Evolutionary conservation across 2,113 vertebrate genomes (phyloP), one percentile per base, ranked within the genome.

Genomic region (Vidua macroura): DNA sequence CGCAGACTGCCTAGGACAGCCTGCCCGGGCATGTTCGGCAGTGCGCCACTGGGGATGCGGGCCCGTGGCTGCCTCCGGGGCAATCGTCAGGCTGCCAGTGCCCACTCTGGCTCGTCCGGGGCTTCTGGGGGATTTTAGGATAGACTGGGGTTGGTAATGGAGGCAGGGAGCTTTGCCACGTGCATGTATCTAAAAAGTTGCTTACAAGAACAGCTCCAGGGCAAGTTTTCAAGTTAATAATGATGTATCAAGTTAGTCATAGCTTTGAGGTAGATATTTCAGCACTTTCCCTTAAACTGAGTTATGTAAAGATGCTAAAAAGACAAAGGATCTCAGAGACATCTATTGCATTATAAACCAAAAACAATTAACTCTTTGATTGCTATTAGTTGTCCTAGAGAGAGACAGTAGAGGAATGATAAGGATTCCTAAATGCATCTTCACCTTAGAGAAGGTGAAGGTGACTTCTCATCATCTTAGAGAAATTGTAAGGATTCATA

Each of bases 21-120:
- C 83, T 59, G 92, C 68, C 70, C 72, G 60, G 64, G 44, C 33
- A 0, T 1, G 48, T 39, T 59, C 28, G 76, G 68, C 86, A 30
- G 4, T 2, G 2, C 5, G 2, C 22, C 59, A 0, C 4, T 11
- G 44, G 86, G 64, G 30, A 8, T 3, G 21, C 37, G 4, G 41
- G 51, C 59, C 51, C 1, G 5, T 0, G 41, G 37, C 56, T 75
- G 19, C 14, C 9, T 15, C 35, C 44, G 23, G 58, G 44, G 53
- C 39, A 2, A 39, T 39, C 1, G 1, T 46, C 74, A 37, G 92
- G 41, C 39, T 68, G 62, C 44, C 2, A 0, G 3, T 24, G 83
- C 77, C 63, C 1, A 0, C 17, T 52, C 33, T 5, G 66, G 2
- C 80, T 67, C 28, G 14, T 30, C 51, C 43, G 0, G 22, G 31